A percentile compares a stretch with the other conserved stretches of the same genome.
phyloP scores from a whole-genome alignment of 2,888 invertebrate species.

The Heteromurus nitidus region DNA sequence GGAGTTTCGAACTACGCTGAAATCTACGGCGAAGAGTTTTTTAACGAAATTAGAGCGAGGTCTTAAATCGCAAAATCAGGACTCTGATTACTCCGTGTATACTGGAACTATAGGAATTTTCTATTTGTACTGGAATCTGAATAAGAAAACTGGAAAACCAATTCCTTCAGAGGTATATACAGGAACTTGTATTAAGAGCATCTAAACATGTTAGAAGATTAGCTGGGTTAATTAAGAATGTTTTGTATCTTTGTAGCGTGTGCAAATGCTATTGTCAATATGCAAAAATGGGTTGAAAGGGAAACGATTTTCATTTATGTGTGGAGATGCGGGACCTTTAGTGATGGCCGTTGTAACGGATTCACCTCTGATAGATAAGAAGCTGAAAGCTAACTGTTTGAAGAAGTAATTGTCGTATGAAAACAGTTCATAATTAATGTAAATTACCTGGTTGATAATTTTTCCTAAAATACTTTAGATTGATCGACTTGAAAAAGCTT shows the following conservation, averaged over 20 bases:
- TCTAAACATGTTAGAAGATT: background rate
- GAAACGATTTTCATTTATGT: conserved; percentile 81
- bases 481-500: conserved; percentile 79
- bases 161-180: conserved; percentile 33
- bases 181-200: background rate
- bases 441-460: no score
- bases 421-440: background rate
- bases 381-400: conserved; percentile 74
- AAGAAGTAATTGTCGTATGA: conserved; percentile 75
- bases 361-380: conserved; percentile 78
- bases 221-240: background rate
- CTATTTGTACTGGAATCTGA: conserved; percentile 79
- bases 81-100: conserved; percentile 82
- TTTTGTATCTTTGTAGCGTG: conserved; percentile 27
- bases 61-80: background rate
- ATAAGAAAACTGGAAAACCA: conserved; percentile 13
- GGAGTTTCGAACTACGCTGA: conserved; percentile 11
- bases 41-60: conserved; percentile 23
- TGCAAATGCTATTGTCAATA: conserved; percentile 51
- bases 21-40: background rate
- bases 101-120: conserved; percentile 86
- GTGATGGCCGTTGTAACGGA: conserved; percentile 80
- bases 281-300: conserved; percentile 75
- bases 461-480: conserved; percentile 79
- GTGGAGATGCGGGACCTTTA: conserved; percentile 83